These are phyloP conservation scores for Leucozona laternaria DNA, from an alignment of 2,888 invertebrate genomes.

Conservation along the genomic window DNA sequence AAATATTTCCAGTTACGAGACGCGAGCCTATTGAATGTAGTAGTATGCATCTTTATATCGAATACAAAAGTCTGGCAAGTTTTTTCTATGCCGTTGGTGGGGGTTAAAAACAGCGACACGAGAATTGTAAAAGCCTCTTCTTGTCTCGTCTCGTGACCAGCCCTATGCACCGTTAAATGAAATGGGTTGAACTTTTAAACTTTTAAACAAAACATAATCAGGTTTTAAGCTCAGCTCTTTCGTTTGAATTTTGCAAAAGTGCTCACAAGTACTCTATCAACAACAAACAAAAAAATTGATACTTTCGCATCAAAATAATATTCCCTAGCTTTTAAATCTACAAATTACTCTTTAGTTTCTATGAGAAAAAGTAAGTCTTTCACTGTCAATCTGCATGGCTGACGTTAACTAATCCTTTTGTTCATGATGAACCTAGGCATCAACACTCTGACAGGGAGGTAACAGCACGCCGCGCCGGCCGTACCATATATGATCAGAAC, in stretches of 20 bases:
- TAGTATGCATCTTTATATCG: no score
- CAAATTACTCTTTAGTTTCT: constrained; percentile 23
- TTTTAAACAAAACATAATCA: neutral
- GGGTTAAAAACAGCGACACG: no score
- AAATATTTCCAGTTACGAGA: no score
- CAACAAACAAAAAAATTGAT: constrained; percentile 9
- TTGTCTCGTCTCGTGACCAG: no score
- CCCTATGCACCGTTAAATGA: no score
- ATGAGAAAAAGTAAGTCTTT: constrained; percentile 34
- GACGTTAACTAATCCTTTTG: constrained; percentile 56
- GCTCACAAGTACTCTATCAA: neutral
- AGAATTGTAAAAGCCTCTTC: no score
- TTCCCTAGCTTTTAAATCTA: neutral
- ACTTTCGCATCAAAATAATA: constrained; percentile 15
- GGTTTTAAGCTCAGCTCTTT: neutral
- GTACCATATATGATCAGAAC: constrained; percentile 34
- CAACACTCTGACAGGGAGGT: constrained; percentile 30
- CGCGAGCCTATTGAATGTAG: no score
- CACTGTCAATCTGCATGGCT: constrained; percentile 63
- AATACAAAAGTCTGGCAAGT: no score
- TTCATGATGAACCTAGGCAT: constrained; percentile 26
- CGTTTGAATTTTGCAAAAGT: neutral
- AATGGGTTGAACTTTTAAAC: no score
- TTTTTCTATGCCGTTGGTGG: no score
- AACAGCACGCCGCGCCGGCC: no score